Base-by-base conservation (phyloP, 2,888 invertebrate genomes). In the Eurois occulta region DNA sequence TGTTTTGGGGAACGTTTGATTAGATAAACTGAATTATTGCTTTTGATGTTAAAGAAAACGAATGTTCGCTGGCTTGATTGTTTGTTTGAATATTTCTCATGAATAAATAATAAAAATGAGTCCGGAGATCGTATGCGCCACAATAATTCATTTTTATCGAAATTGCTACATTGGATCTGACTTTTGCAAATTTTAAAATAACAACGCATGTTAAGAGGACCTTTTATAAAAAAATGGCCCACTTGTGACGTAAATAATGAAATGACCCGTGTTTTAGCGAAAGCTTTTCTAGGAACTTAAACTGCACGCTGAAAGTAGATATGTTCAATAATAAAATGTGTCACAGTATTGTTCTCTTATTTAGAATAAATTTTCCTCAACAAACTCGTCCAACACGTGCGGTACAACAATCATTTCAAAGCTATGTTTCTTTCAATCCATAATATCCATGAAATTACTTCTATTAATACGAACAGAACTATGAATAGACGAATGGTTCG, bases 1-100 rank as follows among this genome's bases (percentile, higher is more conserved):
- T 92, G 93, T 92, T 93, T 89, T 92, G 91, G 95, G 95, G 94
- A 90, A 88, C 89, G 89, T 90, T 91, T 93, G 94, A 95, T 95
- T 94, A 92, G 93, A 94, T 93, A 91, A 91, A 91, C 87, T 94
- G 93, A 94, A 91, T 93, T 94, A 94, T 94, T 85, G 91, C 92
- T 91, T 62, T 88, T 90, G 89, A 90, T 92, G 90, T 91, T 89
- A 86, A 81, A 88, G 88, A 87, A 85, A 81, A 87, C 78, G 78
- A 87, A 83, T 81, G 78, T 75, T 46, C 38, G 67, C 43, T 69
- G 35, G 84, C 85, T 66, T 60, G 80, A 85, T 86, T 84, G 88
- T 81, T 79, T 82, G 78, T 81, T 79, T 69, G 66, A 71, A 80
- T 74, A 65, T 65, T 65, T 72, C 72, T 87, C 75, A 83, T 76